A percentile compares a stretch with the other conserved stretches of the same genome.
Conservation (phyloP, 2,888 invertebrate genomes). For the Drosophila atripex region DNA sequence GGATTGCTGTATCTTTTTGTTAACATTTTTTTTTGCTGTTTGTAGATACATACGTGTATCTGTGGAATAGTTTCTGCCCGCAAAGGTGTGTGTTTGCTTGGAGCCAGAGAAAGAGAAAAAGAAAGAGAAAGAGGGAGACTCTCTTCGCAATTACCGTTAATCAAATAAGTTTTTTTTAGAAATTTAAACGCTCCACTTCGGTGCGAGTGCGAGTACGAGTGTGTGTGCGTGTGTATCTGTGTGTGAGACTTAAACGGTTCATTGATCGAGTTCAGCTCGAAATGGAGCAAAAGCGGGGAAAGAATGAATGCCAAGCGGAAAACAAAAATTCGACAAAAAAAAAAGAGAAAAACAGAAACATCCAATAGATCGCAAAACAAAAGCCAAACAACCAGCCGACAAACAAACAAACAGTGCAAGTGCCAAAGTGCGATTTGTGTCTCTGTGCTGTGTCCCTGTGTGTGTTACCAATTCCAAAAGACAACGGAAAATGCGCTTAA, state of each 20-base stretch:
- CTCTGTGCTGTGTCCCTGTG: conserved; percentile 9
- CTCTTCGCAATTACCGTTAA: conserved; percentile 72
- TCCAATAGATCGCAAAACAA: conserved; percentile 37
- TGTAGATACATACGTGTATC: conserved; percentile 54
- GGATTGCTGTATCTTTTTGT: conserved; percentile 37
- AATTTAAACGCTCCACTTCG: conserved; percentile 72
- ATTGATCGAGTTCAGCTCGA: conserved; percentile 72
- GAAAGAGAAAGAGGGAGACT: conserved; percentile 18
- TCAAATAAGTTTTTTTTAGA: conserved; percentile 78
- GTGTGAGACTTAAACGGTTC: conserved; percentile 67
- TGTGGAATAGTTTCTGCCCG: conserved; percentile 35
- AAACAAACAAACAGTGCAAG: conserved; percentile 62
- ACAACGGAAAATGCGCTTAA: conserved; percentile 46
- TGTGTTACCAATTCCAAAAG: conserved; percentile 39
- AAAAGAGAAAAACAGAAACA: conserved; percentile 56
- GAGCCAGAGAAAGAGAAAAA: conserved; percentile 9
- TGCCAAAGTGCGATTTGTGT: conserved; percentile 43
- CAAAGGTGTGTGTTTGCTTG: conserved; percentile 58
- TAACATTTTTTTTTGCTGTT: conserved; percentile 33
- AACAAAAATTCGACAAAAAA: conserved; percentile 25
- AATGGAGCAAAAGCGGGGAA: conserved; percentile 65
- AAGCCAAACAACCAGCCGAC: conserved; percentile 50
- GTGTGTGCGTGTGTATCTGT: conserved; percentile 24
- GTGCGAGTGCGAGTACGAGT: conserved; percentile 14
- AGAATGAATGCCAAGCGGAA: conserved; percentile 28